Base-by-base conservation (phyloP, 2,797 vertebrate genomes). In the Leontopithecus rosalia region DNA sequence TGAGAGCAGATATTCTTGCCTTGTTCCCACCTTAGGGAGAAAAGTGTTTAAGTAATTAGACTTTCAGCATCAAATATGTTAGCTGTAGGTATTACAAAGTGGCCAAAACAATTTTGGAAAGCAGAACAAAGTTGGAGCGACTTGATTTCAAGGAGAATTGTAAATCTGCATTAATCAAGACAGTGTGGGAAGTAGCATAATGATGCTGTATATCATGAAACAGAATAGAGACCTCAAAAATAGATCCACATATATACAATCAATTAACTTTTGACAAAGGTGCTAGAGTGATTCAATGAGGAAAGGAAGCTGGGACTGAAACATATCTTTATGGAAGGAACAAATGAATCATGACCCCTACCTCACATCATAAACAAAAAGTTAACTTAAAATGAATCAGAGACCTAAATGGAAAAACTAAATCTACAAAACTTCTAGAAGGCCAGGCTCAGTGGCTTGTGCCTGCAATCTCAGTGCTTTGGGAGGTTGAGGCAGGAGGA, bases 201-300 rank as follows among this genome's bases (percentile, higher is more conserved):
- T 41, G 61, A 67, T 72, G 82, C 15, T 88, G 30, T 10, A 80
- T 43, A 87, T 84, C 73, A 97, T 67, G 5, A 80, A 80, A 88
- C 50, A 73, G 43, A 88, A 91, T 33, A n/a, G 30, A 79, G 48
- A 88, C 46, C 70, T 28, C 61, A 80, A 70, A 96, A 91, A n/a
- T 67, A 89, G 80, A 89, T 70, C 33, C 20, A 57, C 14, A 26
- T 81, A 75, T 14, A 75, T 83, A 84, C 20, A 88, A 73, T 73
- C 52, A 87, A 41, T 41, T 77, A 46, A 96, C 87, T 87, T 91
- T 93, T 94, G 30, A 73, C 43, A 76, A 89, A 86, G 39, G 28
- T 39, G 36, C 36, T 50, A 46, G 14, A 5, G 36, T 57, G 50
- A 55, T 89, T 96, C 67, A 76, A 12, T 61, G 36, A 22, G 36